Conservation (phyloP, 2,113 vertebrate species). For the Pachypanchax playfairii region DNA sequence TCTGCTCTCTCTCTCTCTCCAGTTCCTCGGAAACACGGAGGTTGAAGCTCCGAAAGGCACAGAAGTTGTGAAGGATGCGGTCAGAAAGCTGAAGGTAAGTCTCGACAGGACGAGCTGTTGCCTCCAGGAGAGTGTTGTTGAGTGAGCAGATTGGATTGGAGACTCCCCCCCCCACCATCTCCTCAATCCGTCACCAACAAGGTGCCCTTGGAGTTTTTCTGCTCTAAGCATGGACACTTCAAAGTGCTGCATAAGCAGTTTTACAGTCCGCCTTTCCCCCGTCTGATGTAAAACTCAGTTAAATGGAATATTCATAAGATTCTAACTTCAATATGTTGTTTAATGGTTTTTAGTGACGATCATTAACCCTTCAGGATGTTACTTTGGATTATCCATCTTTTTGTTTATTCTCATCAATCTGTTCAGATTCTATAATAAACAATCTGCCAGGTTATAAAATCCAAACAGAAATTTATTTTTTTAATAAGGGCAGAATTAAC, state of each 20-base stretch:
- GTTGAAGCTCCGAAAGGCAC: conserved; percentile 98
- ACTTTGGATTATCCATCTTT: too few species aligned
- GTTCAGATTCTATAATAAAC: too few species aligned
- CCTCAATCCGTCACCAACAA: conserved; percentile 46
- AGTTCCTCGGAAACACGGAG: conserved; percentile 98
- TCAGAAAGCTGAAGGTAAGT: conserved; percentile 95
- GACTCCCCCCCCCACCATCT: conserved; percentile 20
- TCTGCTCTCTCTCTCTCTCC: conserved; percentile 38
- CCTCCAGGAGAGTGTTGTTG: conserved; percentile 19
- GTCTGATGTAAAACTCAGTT: conserved; percentile 17
- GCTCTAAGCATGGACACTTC: conserved; percentile 5
- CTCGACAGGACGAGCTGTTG: conserved; percentile 9
- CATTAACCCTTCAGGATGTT: too few species aligned
- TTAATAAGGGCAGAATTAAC: too few species aligned
- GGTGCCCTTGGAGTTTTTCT: conserved; percentile 57
- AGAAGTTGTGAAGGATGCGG: conserved; percentile 95
- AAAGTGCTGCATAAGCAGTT: conserved; percentile 39
- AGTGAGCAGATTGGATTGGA: conserved; percentile 19
- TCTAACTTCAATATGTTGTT: too few species aligned
- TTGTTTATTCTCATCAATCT: too few species aligned
- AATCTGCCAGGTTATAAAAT: too few species aligned
- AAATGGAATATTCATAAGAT: too few species aligned
- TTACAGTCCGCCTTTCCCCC: not conserved
- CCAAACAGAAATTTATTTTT: too few species aligned
- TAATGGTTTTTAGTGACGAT: too few species aligned